Evolutionary conservation across 2,113 vertebrate species (phyloP).

Genomic region (Semnopithecus entellus): DNA sequence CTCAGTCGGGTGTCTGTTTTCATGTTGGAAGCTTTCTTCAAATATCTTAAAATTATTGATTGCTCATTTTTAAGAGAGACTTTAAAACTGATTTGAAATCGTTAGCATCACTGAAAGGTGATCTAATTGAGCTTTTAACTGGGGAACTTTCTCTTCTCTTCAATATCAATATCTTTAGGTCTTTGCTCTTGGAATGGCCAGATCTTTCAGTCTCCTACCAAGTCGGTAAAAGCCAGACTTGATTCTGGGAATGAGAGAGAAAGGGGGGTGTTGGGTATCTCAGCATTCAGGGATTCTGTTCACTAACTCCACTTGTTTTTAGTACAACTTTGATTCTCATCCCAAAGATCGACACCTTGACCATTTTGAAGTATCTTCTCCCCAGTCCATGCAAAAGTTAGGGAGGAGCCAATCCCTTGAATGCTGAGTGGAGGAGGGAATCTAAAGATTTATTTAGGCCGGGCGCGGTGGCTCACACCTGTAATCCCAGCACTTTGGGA

Average conservation of each 20-base stretch:
- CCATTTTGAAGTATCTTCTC: background rate
- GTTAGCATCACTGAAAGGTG: background rate
- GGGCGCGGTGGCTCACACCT: no score
- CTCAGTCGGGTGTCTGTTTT: background rate
- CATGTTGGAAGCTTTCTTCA: background rate
- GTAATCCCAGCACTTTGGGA: no score
- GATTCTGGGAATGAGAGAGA: background rate
- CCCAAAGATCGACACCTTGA: background rate
- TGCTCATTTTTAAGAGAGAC: background rate
- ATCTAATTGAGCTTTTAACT: background rate
- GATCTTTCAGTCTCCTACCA: background rate
- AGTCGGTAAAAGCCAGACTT: background rate
- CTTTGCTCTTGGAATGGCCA: background rate
- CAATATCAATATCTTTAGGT: background rate
- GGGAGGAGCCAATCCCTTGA: background rate
- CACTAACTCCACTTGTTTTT: background rate
- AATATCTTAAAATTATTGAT: background rate
- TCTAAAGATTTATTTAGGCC: slow-evolving; percentile 22
- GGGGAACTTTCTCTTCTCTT: background rate
- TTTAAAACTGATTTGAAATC: background rate
- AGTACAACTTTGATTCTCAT: slow-evolving; percentile 17
- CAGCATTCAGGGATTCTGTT: background rate
- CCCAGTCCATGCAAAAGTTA: background rate
- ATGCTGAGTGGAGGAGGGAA: background rate
- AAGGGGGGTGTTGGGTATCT: background rate